These are phyloP conservation scores for Chaetoderma sp. DNA, from an alignment of 2,888 invertebrate genomes.

Conservation along the genomic window DNA sequence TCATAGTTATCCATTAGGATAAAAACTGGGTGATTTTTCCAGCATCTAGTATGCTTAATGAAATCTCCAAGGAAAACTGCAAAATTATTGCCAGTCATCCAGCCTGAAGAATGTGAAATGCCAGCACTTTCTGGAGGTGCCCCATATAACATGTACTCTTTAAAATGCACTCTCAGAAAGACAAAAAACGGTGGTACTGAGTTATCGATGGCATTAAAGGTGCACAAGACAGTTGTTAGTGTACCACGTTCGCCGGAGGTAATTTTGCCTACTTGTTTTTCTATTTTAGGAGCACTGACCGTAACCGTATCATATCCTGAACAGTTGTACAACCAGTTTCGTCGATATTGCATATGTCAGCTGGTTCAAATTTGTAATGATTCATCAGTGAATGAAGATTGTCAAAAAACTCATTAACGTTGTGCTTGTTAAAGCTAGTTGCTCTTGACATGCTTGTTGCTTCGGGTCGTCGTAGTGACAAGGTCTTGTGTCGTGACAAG, in stretches of 20 bases:
- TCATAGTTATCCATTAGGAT: constrained; percentile 53
- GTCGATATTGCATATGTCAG: constrained; percentile 9
- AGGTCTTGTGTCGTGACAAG: constrained; percentile 17
- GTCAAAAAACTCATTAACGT: constrained; percentile 24
- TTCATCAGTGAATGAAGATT: constrained; percentile 17
- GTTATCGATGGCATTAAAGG: constrained; percentile 8
- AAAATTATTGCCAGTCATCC: constrained; percentile 36
- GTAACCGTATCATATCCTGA: constrained; percentile 16
- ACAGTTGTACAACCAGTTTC: constrained; percentile 21
- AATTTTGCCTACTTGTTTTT: constrained; percentile 5
- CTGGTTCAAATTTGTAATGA: background rate
- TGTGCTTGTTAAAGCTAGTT: constrained; percentile 33
- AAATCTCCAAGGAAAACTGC: constrained; percentile 45
- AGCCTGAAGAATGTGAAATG: constrained; percentile 10
- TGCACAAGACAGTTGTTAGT: constrained; percentile 8
- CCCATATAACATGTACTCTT: constrained; percentile 1
- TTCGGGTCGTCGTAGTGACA: constrained; percentile 35
- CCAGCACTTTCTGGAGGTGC: constrained; percentile 12
- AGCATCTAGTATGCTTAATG: constrained; percentile 41
- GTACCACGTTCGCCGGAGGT: constrained; percentile 20
- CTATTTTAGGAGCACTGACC: constrained; percentile 5
- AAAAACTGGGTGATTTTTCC: constrained; percentile 44
- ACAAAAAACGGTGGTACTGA: constrained; percentile 18
- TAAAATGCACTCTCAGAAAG: constrained; percentile 22
- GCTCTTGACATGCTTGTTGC: constrained; percentile 32